Evolutionary conservation across 2,113 vertebrate genomes (phyloP), one percentile per base, ranked within the genome.

Genomic region (Tautogolabrus adspersus): DNA sequence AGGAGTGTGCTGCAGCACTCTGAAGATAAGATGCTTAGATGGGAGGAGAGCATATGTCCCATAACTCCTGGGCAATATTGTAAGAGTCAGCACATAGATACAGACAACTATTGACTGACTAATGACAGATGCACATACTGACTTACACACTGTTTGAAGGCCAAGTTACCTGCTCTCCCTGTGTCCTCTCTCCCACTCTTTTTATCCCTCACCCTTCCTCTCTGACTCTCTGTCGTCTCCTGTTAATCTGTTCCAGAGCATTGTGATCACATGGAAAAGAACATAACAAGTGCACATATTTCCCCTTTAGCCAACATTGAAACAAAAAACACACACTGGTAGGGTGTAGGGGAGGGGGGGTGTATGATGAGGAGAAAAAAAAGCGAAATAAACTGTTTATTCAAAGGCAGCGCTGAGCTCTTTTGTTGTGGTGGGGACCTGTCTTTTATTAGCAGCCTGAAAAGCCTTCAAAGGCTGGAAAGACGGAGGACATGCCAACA

Each of bases 341-440:
- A 56, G 63, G 64, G 67, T 65, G 79, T 22, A 21, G 18, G 68
- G 70, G 64, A 23, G 63, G 8, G 71, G 26, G 77, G 23, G 52
- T 46, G 70, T 67, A 63, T 84, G 79, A 88, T 80, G 80, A 72
- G 73, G 79, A 51, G 44, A 34, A 37, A 52, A 77, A 67, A 85
- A 89, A 85, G 77, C 13, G 90, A 91, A 93, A 94, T 94, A 94
- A 93, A 95, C 91, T 92, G 94, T 95, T 95, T 95, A 95, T 94
- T 93, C 91, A 94, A 94, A 94, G 90, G 91, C 90, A 93, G 93
- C 85, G 90, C 93, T 90, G 90, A 87, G 90, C 86, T 77, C 92
- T 93, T 94, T 94, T 95, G 93, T 95, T 95, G 94, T 94, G 94
- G 94, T 94, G 88, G 92, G 93, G 92, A 94, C 94, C 94, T 95